Evolutionary conservation across 1,140 invertebrate species (phyloP).

Genomic region (Cydia fagiglandana): DNA sequence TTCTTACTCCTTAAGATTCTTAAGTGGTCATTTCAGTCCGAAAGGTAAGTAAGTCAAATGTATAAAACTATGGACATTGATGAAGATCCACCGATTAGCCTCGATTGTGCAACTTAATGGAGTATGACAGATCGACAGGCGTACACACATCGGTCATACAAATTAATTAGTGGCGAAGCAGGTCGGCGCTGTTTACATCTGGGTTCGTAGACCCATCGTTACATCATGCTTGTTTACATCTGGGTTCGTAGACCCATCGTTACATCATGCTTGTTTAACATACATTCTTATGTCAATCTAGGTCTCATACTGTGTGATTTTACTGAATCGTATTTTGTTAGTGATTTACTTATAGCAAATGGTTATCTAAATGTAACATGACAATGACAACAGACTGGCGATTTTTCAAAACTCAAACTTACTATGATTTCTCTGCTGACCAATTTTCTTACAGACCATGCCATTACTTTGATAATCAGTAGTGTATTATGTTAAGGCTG

Average conservation of each 20-base stretch:
- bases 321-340: not conserved
- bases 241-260: slow-evolving; percentile 35
- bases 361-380: no score
- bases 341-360: no score
- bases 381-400: no score
- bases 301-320: not conserved
- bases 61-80: not conserved
- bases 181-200: slow-evolving; percentile 38
- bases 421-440: no score
- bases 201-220: slow-evolving; percentile 36
- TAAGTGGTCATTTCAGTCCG: not conserved
- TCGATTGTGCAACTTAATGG: not conserved
- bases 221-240: slow-evolving; percentile 32
- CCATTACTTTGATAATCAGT: no score
- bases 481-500: no score
- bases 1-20: not conserved
- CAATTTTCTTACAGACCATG: no score
- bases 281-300: slow-evolving; percentile 26
- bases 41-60: not conserved
- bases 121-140: not conserved
- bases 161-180: not conserved
- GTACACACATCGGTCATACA: not conserved
- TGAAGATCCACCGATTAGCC: not conserved
- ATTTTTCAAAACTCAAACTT: no score
- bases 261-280: slow-evolving; percentile 33